Percentiles rank a stretch among this genome's conserved stretches.
Conservation (phyloP, 2,797 vertebrate species). For the Caiman crocodilus region DNA sequence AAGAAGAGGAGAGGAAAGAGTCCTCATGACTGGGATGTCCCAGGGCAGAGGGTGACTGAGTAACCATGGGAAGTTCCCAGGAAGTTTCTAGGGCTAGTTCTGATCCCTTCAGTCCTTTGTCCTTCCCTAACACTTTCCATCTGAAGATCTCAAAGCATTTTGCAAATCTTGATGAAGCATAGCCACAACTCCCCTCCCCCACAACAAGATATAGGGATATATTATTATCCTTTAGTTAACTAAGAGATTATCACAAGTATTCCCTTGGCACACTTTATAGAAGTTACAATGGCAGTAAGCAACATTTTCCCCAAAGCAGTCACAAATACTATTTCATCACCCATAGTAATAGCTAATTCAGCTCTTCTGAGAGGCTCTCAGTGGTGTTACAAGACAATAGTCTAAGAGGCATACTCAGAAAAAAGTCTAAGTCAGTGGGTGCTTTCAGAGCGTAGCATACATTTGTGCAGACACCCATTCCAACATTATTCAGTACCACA, state of each 20-base stretch:
- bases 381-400: not conserved
- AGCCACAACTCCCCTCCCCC: not conserved
- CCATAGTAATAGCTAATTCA: not conserved
- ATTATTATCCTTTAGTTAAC: constrained; percentile 63
- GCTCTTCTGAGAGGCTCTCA: not conserved
- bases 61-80: not conserved
- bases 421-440: not conserved
- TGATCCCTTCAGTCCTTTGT: constrained; percentile 19
- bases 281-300: constrained; percentile 12
- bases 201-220: not conserved
- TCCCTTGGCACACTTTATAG: constrained; percentile 38
- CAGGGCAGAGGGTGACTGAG: not conserved
- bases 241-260: constrained; percentile 51
- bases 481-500: not conserved
- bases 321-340: not conserved
- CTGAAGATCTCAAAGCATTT: constrained; percentile 27
- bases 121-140: not conserved
- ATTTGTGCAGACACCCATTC: not conserved
- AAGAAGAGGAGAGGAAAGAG: not conserved
- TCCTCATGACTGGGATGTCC: not conserved
- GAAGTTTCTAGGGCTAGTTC: not conserved
- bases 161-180: constrained; percentile 31
- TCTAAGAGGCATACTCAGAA: not conserved
- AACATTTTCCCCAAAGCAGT: not conserved
- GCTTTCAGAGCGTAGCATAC: not conserved